A percentile compares a stretch with the other conserved stretches of the same genome.
phyloP scores from a whole-genome alignment of 2,113 vertebrate species.

The Apeltes quadracus region DNA sequence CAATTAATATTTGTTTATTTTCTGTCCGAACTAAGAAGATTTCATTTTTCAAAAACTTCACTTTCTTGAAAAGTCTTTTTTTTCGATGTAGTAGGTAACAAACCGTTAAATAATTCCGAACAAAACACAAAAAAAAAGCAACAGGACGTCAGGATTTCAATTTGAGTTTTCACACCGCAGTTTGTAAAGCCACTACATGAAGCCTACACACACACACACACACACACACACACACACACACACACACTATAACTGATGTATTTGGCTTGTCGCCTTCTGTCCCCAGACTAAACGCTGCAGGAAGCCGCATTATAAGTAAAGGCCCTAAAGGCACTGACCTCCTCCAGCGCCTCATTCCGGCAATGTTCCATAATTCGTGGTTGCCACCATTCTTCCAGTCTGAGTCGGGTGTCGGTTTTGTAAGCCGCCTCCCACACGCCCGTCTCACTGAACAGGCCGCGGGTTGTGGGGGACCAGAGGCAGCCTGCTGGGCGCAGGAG shows the following conservation, averaged over 20 bases:
- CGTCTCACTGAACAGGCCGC: conserved; percentile 88
- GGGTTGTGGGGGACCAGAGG: conserved; percentile 36
- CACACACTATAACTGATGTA: background rate
- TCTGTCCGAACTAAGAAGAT: background rate
- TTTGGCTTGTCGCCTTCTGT: background rate
- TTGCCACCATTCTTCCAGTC: conserved; percentile 91
- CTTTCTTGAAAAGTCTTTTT: background rate
- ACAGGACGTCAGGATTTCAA: background rate
- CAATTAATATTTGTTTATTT: background rate
- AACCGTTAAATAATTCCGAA: background rate
- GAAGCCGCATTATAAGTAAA: background rate
- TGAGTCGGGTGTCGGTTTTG: conserved; percentile 83
- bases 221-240: background rate
- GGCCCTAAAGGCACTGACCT: conserved; percentile 84
- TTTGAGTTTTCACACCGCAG: background rate
- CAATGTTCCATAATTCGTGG: conserved; percentile 85
- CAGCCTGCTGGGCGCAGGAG: background rate
- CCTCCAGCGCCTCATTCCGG: conserved; percentile 67
- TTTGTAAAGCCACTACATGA: background rate
- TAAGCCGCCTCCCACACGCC: conserved; percentile 91
- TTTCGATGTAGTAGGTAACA: too few relatives aligned
- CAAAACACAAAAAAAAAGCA: background rate
- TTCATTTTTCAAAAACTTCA: background rate
- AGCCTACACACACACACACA: background rate
- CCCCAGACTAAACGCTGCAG: background rate